Evolutionary conservation across 1,140 invertebrate genomes (phyloP), one percentile per base, ranked within the genome.

Genomic region (Bombus difficillimus): DNA sequence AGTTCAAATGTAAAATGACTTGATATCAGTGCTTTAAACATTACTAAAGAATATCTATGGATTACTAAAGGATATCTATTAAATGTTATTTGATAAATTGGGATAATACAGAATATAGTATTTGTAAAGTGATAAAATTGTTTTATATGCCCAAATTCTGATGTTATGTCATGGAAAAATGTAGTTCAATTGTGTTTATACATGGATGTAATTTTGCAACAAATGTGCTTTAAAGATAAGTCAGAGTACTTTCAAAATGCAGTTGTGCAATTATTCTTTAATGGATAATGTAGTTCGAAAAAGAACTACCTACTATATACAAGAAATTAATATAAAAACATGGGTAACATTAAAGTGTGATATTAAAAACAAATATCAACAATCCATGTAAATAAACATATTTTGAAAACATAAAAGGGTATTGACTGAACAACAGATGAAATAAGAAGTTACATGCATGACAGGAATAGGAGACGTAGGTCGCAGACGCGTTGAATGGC

Each of bases 401-500:
- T 75, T 68, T 66, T 53, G 41, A 64, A 34, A 68, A 76, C 76
- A 72, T 66, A 41, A 84, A 47, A 71, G 28, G 77, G 32, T 79
- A 79, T 71, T n/a, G n/a, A n/a, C 66, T 80, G 62, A 89, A 66
- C 53, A 71, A 84, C 22, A 64, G 77, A 86, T 89, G 87, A 92
- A 91, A 90, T 87, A 92, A 88, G 90, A 95, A 95, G 91, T 92
- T 95, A 94, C 92, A 95, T 95, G 95, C 93, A 95, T 95, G 95
- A 95, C 94, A 94, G 94, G 94, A 92, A 92, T 92, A 92, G 94
- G 95, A 92, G 93, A 94, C 93, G 92, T 95, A 89, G 94, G 94
- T 92, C 95, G 94, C 91, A 95, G 94, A 94, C 94, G 94, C 92
- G 95, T 95, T 92, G 94, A 95, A 92, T 95, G 94, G 94, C 94